Conservation (phyloP, 2,113 vertebrate species). For the Gymnobelideus leadbeateri region DNA sequence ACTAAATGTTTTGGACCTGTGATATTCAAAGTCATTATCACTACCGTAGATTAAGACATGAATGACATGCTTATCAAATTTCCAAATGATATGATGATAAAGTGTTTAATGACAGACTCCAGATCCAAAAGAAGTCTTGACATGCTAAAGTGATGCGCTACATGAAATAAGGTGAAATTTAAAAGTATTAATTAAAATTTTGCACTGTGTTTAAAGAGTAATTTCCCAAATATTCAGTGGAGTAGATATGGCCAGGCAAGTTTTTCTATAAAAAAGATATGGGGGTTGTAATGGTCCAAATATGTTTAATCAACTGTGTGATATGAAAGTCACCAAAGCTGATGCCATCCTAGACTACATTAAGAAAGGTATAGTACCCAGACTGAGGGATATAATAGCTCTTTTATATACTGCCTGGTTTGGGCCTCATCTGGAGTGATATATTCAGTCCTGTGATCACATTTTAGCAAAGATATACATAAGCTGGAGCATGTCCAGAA, state of each 20-base stretch:
- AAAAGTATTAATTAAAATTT: neutral
- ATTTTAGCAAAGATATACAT: neutral
- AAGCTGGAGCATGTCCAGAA: neutral
- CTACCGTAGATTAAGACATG: neutral
- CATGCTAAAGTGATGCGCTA: neutral
- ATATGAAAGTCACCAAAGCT: neutral
- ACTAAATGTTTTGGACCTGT: neutral
- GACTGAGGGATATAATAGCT: too few relatives aligned
- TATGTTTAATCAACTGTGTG: neutral
- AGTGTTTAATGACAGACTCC: neutral
- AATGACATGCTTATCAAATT: neutral
- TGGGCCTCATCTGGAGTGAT: neutral
- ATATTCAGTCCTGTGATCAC: neutral
- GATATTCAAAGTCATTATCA: neutral
- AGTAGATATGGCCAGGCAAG: neutral
- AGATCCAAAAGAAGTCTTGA: neutral
- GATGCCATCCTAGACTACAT: too few relatives aligned
- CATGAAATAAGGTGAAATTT: neutral
- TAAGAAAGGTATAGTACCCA: too few relatives aligned
- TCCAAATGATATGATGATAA: neutral
- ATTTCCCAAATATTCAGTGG: neutral
- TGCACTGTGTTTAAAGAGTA: neutral
- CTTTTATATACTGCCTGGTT: too few relatives aligned
- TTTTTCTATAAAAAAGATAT: neutral
- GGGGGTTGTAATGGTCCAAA: neutral